These are phyloP conservation scores for Halocaridina rubra DNA, from an alignment of 2,888 invertebrate species.

Conservation along the genomic window DNA sequence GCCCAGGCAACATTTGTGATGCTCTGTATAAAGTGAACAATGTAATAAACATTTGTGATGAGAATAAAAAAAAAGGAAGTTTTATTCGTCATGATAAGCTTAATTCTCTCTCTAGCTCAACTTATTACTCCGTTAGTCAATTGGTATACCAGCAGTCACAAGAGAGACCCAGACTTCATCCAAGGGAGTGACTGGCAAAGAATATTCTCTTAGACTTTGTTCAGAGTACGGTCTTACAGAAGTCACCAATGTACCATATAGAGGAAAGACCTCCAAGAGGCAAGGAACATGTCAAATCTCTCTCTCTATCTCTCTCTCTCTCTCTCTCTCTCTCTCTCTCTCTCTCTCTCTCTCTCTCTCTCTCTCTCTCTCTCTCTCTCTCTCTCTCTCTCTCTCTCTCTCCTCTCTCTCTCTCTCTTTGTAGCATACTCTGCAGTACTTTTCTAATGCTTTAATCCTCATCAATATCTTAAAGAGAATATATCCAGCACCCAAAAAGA, in stretches of 20 bases:
- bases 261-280: no score
- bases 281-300: no score
- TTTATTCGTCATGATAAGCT: background rate
- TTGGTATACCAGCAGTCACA: background rate
- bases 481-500: background rate
- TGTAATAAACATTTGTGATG: slow-evolving; percentile 57
- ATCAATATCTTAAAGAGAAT: background rate
- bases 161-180: background rate
- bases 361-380: background rate
- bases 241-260: background rate
- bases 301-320: no score
- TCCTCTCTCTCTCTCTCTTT: background rate
- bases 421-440: background rate
- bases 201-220: background rate
- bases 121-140: background rate
- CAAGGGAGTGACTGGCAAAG: background rate
- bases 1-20: slow-evolving; percentile 22
- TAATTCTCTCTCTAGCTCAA: background rate
- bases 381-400: background rate
- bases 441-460: background rate
- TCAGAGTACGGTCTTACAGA: background rate
- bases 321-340: background rate
- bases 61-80: no score
- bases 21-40: slow-evolving; percentile 50
- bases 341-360: background rate